Evolutionary conservation across 1,140 invertebrate species (phyloP), one percentile per base, ranked within the genome.

Genomic region (Thaumetopoea pityocampa): DNA sequence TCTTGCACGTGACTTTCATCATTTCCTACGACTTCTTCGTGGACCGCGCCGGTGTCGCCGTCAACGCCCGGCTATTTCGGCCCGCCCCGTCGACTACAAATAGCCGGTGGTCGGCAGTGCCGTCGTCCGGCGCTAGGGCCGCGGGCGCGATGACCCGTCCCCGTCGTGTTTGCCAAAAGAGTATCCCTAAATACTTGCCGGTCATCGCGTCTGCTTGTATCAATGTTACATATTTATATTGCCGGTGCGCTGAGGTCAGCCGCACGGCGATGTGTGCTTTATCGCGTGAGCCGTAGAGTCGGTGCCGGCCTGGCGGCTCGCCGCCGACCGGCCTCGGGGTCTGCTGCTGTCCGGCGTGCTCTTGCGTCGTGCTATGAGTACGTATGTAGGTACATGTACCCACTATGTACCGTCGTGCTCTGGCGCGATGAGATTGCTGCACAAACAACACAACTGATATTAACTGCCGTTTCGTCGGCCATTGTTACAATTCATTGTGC

Each of bases 191-290:
- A 68, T 76, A 76, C 62, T 72, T 67, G 60, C 68, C 76, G 79
- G 74, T 80, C 79, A 79, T 70, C 70, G 73, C 62, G 77, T 78
- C 76, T 76, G 67, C 60, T 74, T 52, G 79, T 81, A 81, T 81
- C 79, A 80, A 66, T 78, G 77, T 81, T 83, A 83, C 79, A 83
- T 84, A 84, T 84, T 83, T 83, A 83, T 83, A 80, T 80, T 79
- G 79, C 71, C 71, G 74, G 50, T 65, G 67, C 65, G 76, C 67
- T 80, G 67, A 80, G 79, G 74, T 79, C 73, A 74, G 71, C 61
- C 50, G 63, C 72, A 68, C 56, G 59, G 65, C 66, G 72, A 67
- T 66, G 56, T 83, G 67, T 48, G 65, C 77, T 64, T 81, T 83
- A 81, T 83, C 71, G 46, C 54, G 59, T 56, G 60, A 58, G 76